Evolutionary conservation across 92 coral and sea anemone species (phyloP).

Genomic region (Porites lobata): DNA sequence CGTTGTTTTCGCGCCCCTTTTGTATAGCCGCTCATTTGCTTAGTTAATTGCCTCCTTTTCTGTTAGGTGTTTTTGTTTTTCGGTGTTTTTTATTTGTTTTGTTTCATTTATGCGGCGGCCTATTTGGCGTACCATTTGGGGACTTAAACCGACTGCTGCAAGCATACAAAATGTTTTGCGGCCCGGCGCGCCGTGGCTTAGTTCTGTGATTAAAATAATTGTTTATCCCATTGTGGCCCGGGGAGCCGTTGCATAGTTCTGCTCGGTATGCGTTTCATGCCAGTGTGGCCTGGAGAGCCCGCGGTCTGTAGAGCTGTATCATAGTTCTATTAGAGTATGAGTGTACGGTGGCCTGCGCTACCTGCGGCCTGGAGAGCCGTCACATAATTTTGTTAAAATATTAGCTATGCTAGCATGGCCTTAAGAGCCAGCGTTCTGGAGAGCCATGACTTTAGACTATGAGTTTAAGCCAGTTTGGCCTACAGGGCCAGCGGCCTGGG

Average conservation of each 20-base stretch:
- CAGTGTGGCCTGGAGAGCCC: slow-evolving; percentile 11
- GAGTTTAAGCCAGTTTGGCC: not conserved
- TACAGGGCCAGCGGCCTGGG: not conserved
- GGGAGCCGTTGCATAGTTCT: slow-evolving; percentile 23
- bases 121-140: slow-evolving; percentile 7
- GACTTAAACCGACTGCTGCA: not conserved
- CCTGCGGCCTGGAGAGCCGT: slow-evolving; percentile 4
- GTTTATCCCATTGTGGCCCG: slow-evolving; percentile 10
- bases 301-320: slow-evolving; percentile 6
- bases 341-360: not conserved
- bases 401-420: no score
- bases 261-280: not conserved
- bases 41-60: slow-evolving; percentile 24
- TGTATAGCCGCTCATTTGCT: not conserved
- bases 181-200: slow-evolving; percentile 12
- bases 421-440: no score
- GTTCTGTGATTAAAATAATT: slow-evolving; percentile 14
- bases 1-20: no score
- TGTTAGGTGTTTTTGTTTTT: slow-evolving; percentile 7
- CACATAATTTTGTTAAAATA: no score
- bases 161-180: slow-evolving; percentile 7
- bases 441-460: not conserved
- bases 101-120: no score
- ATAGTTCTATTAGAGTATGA: not conserved
- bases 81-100: not conserved